Base-by-base conservation (phyloP, 2,113 vertebrate genomes). In the Serilophus lunatus region DNA sequence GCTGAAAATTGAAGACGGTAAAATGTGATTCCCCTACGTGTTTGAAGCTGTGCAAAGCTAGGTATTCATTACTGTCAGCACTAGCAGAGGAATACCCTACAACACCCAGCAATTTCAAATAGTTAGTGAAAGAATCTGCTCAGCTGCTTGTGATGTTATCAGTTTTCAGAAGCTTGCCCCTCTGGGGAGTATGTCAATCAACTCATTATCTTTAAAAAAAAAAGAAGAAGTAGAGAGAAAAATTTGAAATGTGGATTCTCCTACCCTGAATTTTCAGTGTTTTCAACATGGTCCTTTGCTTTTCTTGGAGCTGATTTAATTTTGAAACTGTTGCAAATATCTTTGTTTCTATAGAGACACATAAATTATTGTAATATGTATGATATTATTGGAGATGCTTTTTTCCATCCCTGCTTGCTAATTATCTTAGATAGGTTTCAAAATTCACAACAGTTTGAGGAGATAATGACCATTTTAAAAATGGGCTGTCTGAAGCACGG, bases 21-120 rank as follows among this genome's bases (percentile, higher is more conserved):
- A 95, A 88, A 95, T 90, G 66, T 6, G 42, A 82, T 95, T 94
- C 75, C 93, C 85, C 79, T 82, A 82, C 88, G 92, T 90, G 78
- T 75, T 9, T 74, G 83, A 86, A 89, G 87, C 77, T 77, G 83
- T 84, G 77, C 72, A 86, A 88, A 96, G 66, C 72, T 20, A 88
- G 64, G 63, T 92, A 95, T 91, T 96, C 75, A 90, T 96, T 96
- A 90, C 85, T 94, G 78, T 69, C 85, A 92, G 82, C 31, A 36
- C 87, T 45, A 79, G 90, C 71, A 95, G 90, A 93, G 78, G 59
- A 94, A 94, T 93, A 88, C 40, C 49, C 14, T 28, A 80, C 31
- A 50, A 69, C 35, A 88, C 90, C 75, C 63, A 90, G 75, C 45
- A 92, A 80, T 96, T 90, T 94, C 57, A 72, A 79, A 42, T 65